Evolutionary conservation across 2,888 invertebrate genomes (phyloP).

Genomic region (Drosophila lacicola): DNA sequence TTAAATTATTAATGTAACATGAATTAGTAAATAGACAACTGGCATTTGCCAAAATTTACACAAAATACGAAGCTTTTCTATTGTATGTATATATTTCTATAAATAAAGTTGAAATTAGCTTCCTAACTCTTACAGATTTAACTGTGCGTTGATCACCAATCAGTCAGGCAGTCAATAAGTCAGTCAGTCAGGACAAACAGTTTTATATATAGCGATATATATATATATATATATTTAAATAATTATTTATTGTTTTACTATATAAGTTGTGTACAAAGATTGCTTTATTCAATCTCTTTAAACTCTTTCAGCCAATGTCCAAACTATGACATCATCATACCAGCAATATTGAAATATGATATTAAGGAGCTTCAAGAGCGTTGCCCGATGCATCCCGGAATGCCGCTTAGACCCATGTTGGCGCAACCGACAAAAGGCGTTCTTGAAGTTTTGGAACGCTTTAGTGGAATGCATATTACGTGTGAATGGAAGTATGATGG

Average conservation of each 20-base stretch:
- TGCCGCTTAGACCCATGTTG: slow-evolving; percentile 99
- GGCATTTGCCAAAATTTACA: no score
- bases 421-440: slow-evolving; percentile 99
- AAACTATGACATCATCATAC: slow-evolving; percentile 94
- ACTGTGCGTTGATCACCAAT: no score
- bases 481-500: slow-evolving; percentile 99
- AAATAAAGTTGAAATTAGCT: no score
- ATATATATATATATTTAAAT: not conserved
- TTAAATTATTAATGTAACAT: no score
- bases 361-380: slow-evolving; percentile 90
- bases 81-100: no score
- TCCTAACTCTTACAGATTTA: no score
- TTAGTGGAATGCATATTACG: slow-evolving; percentile 95
- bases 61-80: no score
- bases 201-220: no score
- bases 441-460: slow-evolving; percentile 92
- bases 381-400: slow-evolving; percentile 95
- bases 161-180: no score
- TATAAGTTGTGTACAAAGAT: no score
- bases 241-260: not conserved
- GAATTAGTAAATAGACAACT: no score
- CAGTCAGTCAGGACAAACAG: no score
- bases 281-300: not conserved
- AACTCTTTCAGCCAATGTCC: slow-evolving; percentile 93
- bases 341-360: slow-evolving; percentile 91